Evolutionary conservation across 2,888 invertebrate species (phyloP).

Genomic region (Trachelus stipa): DNA sequence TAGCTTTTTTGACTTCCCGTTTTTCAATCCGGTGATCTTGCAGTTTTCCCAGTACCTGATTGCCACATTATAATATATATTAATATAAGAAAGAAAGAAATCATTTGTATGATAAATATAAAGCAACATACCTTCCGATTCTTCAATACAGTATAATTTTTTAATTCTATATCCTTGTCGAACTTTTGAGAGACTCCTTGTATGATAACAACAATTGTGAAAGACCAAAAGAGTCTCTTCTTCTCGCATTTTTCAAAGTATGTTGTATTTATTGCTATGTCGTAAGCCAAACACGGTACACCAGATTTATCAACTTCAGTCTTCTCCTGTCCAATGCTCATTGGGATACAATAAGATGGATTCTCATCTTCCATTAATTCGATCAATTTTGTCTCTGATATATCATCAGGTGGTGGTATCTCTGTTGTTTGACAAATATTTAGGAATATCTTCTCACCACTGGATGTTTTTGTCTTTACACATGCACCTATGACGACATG

Average conservation of each 20-base stretch:
- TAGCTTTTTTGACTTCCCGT: slow-evolving; percentile 71
- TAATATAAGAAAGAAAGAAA: slow-evolving; percentile 7
- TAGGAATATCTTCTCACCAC: slow-evolving; percentile 80
- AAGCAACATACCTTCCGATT: slow-evolving; percentile 72
- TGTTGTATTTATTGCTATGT: slow-evolving; percentile 83
- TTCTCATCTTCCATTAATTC: slow-evolving; percentile 71
- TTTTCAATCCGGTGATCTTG: slow-evolving; percentile 82
- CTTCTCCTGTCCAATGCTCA: slow-evolving; percentile 89
- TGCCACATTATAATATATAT: not conserved
- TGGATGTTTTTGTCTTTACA: slow-evolving; percentile 78
- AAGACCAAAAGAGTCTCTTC: slow-evolving; percentile 79
- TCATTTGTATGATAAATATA: not conserved
- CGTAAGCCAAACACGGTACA: slow-evolving; percentile 79
- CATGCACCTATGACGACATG: slow-evolving; percentile 75
- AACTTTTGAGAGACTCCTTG: slow-evolving; percentile 86
- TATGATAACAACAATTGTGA: slow-evolving; percentile 82
- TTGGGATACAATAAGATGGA: slow-evolving; percentile 83
- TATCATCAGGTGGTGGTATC: slow-evolving; percentile 79
- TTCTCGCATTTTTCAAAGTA: slow-evolving; percentile 82
- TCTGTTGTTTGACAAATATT: slow-evolving; percentile 87
- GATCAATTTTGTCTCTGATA: slow-evolving; percentile 66
- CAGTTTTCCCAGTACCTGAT: slow-evolving; percentile 75
- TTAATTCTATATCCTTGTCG: slow-evolving; percentile 75
- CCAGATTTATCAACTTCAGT: slow-evolving; percentile 83
- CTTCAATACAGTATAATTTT: slow-evolving; percentile 76